Evolutionary conservation across 2,888 invertebrate species (phyloP).

Genomic region (Cheilosia urbana): DNA sequence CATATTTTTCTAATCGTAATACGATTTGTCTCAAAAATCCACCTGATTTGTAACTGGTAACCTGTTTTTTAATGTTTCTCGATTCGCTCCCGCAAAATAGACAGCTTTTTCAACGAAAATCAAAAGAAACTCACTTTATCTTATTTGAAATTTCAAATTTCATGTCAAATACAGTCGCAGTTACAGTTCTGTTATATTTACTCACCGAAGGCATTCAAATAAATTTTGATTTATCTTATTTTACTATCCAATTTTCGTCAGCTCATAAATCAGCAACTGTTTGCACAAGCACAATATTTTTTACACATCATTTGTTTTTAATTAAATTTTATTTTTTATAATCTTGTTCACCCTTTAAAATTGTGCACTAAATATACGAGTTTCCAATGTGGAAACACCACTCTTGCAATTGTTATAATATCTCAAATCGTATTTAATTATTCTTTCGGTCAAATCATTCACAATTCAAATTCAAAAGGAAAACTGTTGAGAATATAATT

Average conservation of each 20-base stretch:
- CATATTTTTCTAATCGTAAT: too few relatives aligned
- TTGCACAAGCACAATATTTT: constrained; percentile 40
- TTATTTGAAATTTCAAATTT: neutral
- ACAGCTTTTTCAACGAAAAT: too few relatives aligned
- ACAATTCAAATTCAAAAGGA: neutral
- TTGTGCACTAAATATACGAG: neutral
- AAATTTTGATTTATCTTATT: constrained; percentile 35
- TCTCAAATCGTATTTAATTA: constrained; percentile 20
- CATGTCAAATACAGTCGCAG: neutral
- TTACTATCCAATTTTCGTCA: constrained; percentile 62
- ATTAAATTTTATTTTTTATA: constrained; percentile 7
- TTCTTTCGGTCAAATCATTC: neutral
- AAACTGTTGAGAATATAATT: constrained; percentile 15
- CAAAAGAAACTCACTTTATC: too few relatives aligned
- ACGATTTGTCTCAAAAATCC: too few relatives aligned
- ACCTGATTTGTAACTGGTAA: too few relatives aligned
- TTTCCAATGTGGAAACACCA: neutral
- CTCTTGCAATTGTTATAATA: constrained; percentile 7
- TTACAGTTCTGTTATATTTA: neutral
- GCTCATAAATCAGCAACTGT: constrained; percentile 62
- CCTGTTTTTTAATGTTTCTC: too few relatives aligned
- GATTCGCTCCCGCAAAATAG: too few relatives aligned
- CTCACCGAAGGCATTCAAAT: constrained; percentile 74
- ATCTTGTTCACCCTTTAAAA: constrained; percentile 11
- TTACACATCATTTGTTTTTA: neutral